phyloP scores from a whole-genome alignment of 1,140 invertebrate species.

The Gryon sp. region DNA sequence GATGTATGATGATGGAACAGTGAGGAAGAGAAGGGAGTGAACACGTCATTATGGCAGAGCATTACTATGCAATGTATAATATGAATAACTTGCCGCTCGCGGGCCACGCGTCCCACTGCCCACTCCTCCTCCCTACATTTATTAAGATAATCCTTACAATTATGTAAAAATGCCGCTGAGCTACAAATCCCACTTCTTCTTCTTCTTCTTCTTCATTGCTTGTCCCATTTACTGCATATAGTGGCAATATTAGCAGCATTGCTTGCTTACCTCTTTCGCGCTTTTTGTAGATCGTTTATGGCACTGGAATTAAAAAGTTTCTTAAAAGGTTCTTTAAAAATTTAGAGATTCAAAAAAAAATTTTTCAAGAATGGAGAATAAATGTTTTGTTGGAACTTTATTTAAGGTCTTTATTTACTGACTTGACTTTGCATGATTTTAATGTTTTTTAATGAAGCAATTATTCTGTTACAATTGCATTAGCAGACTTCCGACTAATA shows the following conservation, averaged over 20 bases:
- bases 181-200: conserved; percentile 17
- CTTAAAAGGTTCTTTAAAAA: too few species aligned
- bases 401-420: too few species aligned
- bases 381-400: too few species aligned
- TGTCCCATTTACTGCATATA: conserved; percentile 46
- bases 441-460: too few species aligned
- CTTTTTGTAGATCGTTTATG: conserved; percentile 32
- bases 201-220: conserved; percentile 8
- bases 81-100: conserved; percentile 55
- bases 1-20: background rate
- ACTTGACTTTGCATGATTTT: too few species aligned
- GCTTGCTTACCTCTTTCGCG: conserved; percentile 19
- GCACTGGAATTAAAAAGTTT: too few species aligned
- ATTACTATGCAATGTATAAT: conserved; percentile 56
- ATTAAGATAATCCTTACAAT: conserved; percentile 63
- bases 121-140: conserved; percentile 33
- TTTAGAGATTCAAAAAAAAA: too few species aligned
- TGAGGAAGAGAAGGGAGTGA: conserved; percentile 1
- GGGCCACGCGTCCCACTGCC: conserved; percentile 57
- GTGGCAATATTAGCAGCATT: conserved; percentile 18
- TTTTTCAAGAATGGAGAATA: too few species aligned
- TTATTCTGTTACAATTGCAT: too few species aligned
- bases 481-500: too few species aligned
- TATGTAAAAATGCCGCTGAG: conserved; percentile 59
- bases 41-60: conserved; percentile 39